Evolutionary conservation across 2,113 vertebrate genomes (phyloP).

Genomic region (Grammatotria lemairii): DNA sequence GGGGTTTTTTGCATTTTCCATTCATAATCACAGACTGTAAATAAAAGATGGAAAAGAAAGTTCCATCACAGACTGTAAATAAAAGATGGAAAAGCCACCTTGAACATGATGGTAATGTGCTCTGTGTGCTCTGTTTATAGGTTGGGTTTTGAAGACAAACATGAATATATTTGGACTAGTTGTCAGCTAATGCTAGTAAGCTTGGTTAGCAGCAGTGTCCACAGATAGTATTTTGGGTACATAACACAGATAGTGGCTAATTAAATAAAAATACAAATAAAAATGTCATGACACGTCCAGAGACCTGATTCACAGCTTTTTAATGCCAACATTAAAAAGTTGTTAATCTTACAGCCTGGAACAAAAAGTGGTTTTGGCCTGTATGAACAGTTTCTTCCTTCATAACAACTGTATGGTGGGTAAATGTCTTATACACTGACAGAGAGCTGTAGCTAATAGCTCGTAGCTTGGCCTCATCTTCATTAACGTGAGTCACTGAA

Average conservation of each 20-base stretch:
- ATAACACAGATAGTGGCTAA: background rate
- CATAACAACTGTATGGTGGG: background rate
- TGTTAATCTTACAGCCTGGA: background rate
- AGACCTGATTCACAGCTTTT: background rate
- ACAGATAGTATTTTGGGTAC: background rate
- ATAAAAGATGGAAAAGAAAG: background rate
- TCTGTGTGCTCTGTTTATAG: background rate
- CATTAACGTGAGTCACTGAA: background rate
- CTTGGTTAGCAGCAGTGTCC: background rate
- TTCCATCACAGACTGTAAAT: background rate
- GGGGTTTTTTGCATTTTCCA: rapidly evolving
- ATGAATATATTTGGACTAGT: background rate
- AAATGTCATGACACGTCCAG: background rate
- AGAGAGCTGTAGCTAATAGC: background rate
- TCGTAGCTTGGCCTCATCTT: background rate
- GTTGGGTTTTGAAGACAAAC: background rate
- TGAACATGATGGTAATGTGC: background rate
- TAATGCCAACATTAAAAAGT: background rate
- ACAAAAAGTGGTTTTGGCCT: background rate
- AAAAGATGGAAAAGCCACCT: background rate
- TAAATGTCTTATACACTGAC: background rate
- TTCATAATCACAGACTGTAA: background rate
- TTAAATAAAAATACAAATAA: background rate
- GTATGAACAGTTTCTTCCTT: background rate
- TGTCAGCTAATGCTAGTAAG: background rate